Evolutionary conservation across 2,888 invertebrate genomes (phyloP).

Genomic region (Heteropelma amictum): DNA sequence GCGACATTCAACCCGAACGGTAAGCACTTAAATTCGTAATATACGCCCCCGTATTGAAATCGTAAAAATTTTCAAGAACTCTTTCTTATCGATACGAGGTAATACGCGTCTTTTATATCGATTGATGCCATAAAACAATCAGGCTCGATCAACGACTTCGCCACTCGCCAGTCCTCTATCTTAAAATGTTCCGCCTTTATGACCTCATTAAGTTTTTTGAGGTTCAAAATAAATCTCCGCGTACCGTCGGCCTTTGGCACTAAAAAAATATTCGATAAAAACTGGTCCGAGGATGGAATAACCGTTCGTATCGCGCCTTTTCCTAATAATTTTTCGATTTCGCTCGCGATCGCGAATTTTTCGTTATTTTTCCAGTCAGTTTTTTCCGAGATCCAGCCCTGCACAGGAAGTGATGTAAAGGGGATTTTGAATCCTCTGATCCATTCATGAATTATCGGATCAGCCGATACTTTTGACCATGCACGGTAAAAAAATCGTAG

Average conservation of each 20-base stretch:
- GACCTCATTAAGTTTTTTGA: slow-evolving; percentile 61
- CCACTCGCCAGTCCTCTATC: slow-evolving; percentile 61
- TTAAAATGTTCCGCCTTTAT: slow-evolving; percentile 61
- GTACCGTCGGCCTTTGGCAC: slow-evolving; percentile 56
- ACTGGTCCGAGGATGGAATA: slow-evolving; percentile 40
- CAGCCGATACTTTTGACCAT: slow-evolving; percentile 17
- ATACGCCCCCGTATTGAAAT: neutral
- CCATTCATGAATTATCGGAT: slow-evolving; percentile 36
- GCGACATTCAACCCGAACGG: slow-evolving; percentile 27
- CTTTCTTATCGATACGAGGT: slow-evolving; percentile 19
- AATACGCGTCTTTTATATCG: slow-evolving; percentile 39
- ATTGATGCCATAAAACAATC: slow-evolving; percentile 34
- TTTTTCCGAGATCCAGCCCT: neutral
- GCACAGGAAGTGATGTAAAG: neutral
- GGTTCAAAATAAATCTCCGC: slow-evolving; percentile 59
- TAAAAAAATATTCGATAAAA: slow-evolving; percentile 56
- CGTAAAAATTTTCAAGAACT: slow-evolving; percentile 27
- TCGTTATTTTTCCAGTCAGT: slow-evolving; percentile 20
- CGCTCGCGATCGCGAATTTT: neutral
- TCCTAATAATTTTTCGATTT: slow-evolving; percentile 16
- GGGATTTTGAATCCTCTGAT: slow-evolving; percentile 38
- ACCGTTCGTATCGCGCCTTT: slow-evolving; percentile 25
- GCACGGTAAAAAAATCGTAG: slow-evolving; percentile 8
- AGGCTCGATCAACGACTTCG: slow-evolving; percentile 22
- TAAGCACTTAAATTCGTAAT: slow-evolving; percentile 32